Conservation (phyloP, 2,113 vertebrate species). For the Erythrolamprus reginae region DNA sequence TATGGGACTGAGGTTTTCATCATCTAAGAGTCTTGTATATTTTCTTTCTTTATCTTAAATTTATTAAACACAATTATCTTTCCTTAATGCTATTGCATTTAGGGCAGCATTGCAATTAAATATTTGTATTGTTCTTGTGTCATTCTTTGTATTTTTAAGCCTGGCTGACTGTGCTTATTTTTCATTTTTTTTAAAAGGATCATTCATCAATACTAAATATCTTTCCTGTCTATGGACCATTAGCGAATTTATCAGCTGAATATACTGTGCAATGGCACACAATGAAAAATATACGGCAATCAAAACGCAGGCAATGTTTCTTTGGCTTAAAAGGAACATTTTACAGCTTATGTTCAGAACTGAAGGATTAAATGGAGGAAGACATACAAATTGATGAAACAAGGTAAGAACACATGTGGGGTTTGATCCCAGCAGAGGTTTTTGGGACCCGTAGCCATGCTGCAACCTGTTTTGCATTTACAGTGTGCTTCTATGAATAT, state of each 20-base stretch:
- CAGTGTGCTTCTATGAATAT: background rate
- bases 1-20: background rate
- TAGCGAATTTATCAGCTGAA: slow-evolving; percentile 12
- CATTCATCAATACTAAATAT: background rate
- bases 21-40: background rate
- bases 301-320: slow-evolving; percentile 25
- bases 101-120: background rate
- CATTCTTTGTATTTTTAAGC: background rate
- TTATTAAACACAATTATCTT: background rate
- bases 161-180: background rate
- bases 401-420: background rate
- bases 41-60: background rate
- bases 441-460: background rate
- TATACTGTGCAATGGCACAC: slow-evolving; percentile 38
- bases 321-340: background rate
- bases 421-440: slow-evolving; percentile 5
- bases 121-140: background rate
- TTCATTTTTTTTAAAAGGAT: background rate
- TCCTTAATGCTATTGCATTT: background rate
- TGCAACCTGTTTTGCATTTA: background rate
- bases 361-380: slow-evolving; percentile 29
- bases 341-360: slow-evolving; percentile 32
- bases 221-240: background rate
- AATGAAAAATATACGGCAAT: slow-evolving; percentile 30
- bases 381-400: slow-evolving; percentile 23